Base-by-base conservation (phyloP, 2,888 invertebrate species). In the Blera fallax region DNA sequence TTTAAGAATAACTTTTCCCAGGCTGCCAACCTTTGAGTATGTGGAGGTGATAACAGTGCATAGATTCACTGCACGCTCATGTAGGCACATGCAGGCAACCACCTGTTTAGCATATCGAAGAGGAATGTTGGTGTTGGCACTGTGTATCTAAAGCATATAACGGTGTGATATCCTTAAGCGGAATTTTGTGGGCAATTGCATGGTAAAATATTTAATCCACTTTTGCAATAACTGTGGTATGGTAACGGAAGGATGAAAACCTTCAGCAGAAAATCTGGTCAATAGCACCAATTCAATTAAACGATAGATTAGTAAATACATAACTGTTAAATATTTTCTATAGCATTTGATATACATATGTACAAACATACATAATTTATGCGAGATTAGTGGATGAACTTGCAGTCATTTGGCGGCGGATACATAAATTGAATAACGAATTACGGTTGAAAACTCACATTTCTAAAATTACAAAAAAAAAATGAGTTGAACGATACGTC, bases 1-100 rank as follows among this genome's bases (percentile, higher is more conserved):
- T 70, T 78, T 78, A 78, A 78, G 79, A 67, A 83, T 79, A 83
- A 83, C 62, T 74, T 83, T 83, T 73, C 60, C 24, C 24, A 54
- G 32, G 40, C 29, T 62, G 16, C 62, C 16, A 37, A 34, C 10
- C 29, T 52, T 54, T 14, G 24, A 50, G 62, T 56, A 24, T 70
- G 56, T 50, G 32, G 16, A 50, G 65, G 27, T 78, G 43, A 72
- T 60, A 74, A 48, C 60, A 65, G 14, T 65, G 72, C 65, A 52
- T 58, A 40, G 34, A 50, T 58, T 32, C 8, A 11, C 18, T 43
- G 34, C 27, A 27, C 24, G 8, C 11, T 43, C 24, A 43, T 3
- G 27, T 43, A 2, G 11, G 40, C 8, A n/a, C 43, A 18, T 45
- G 29, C 56, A 58, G 72, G 21, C 11, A 83, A 83, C 83, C 79